Evolutionary conservation across 2,888 invertebrate species (phyloP).

Genomic region (Sclerodermus sp.): DNA sequence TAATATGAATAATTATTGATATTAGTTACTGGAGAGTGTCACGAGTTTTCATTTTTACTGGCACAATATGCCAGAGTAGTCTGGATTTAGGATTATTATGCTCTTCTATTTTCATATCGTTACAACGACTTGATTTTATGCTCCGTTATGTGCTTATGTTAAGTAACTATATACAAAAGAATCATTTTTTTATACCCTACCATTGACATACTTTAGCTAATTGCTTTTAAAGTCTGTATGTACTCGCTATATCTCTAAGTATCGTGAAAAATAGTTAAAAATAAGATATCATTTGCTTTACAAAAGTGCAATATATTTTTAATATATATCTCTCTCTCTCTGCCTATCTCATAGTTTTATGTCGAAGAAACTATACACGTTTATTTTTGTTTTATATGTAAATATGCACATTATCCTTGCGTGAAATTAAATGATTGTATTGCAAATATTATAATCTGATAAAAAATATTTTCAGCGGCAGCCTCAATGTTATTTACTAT

Average conservation of each 20-base stretch:
- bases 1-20: not conserved
- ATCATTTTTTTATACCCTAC: no score
- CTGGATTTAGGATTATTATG: no score
- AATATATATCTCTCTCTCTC: no score
- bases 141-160: not conserved
- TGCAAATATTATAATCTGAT: slow-evolving; percentile 3
- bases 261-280: not conserved
- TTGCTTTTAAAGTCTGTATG: no score
- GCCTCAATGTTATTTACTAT: slow-evolving; percentile 8
- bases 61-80: no score
- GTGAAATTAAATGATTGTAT: not conserved
- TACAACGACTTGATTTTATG: not conserved
- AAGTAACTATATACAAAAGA: no score
- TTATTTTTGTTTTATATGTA: not conserved
- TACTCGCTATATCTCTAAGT: no score
- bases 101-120: not conserved
- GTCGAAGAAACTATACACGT: not conserved
- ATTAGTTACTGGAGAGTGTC: not conserved
- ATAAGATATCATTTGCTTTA: slow-evolving; percentile 15
- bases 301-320: slow-evolving; percentile 24
- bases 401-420: not conserved
- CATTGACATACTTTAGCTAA: no score
- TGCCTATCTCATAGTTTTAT: no score
- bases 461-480: slow-evolving; percentile 10
- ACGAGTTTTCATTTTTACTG: not conserved